These are phyloP conservation scores for Fragum fragum DNA, from an alignment of 2,888 invertebrate species.

Conservation along the genomic window DNA sequence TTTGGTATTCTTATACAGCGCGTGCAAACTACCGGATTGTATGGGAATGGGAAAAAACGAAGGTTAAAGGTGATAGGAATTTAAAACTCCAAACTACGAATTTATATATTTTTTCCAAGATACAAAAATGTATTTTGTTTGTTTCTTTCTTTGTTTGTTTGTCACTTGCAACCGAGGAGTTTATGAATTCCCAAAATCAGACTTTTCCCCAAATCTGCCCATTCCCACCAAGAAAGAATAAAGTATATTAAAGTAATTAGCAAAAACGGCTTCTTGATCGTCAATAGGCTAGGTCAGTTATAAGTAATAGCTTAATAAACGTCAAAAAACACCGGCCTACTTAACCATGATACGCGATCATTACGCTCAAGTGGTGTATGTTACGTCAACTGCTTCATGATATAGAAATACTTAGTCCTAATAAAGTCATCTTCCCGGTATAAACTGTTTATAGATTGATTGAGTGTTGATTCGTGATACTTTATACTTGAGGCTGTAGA, in stretches of 20 bases:
- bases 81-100: too few species aligned
- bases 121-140: too few species aligned
- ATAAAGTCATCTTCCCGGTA: not conserved
- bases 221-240: too few species aligned
- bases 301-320: slow-evolving; percentile 3
- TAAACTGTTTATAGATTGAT: not conserved
- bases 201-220: too few species aligned
- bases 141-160: too few species aligned
- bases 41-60: too few species aligned
- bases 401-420: not conserved
- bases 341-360: slow-evolving; percentile 3
- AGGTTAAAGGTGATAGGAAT: too few species aligned
- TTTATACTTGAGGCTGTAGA: not conserved
- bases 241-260: not conserved
- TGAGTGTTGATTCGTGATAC: not conserved
- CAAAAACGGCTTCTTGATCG: not conserved
- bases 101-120: too few species aligned
- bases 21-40: too few species aligned
- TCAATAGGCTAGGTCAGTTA: not conserved
- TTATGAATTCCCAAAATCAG: too few species aligned
- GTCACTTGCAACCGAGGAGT: too few species aligned
- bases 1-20: too few species aligned
- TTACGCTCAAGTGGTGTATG: not conserved
- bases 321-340: not conserved
- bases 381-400: not conserved